phyloP scores from a whole-genome alignment of 2,113 vertebrate species.

The Bambusicola thoracicus region DNA sequence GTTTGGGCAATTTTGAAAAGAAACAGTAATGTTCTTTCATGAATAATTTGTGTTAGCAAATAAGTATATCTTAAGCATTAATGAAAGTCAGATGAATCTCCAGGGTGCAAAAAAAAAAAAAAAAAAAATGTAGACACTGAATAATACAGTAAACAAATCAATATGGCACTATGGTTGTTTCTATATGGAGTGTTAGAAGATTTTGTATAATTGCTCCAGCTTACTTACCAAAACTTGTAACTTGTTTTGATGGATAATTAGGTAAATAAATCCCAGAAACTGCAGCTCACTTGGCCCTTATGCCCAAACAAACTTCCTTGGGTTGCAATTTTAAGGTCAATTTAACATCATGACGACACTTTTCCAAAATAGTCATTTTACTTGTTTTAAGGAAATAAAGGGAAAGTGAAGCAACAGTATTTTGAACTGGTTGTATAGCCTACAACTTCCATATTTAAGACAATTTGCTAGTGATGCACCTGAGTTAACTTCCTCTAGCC shows the following conservation, averaged over 20 bases:
- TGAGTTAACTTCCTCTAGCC: constrained; percentile 38
- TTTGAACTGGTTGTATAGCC: not conserved
- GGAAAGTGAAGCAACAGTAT: not conserved
- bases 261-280: not conserved
- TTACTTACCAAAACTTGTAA: not conserved
- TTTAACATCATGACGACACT: not conserved
- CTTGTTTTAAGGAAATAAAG: not conserved
- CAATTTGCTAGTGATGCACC: constrained; percentile 19
- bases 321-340: not conserved
- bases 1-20: not conserved
- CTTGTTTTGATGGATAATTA: not conserved
- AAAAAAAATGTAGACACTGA: too few relatives aligned
- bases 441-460: constrained; percentile 36
- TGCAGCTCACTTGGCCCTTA: not conserved
- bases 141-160: not conserved
- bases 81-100: not conserved
- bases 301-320: not conserved
- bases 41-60: not conserved
- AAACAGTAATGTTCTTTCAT: not conserved
- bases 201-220: not conserved
- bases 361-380: not conserved
- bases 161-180: not conserved
- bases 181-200: not conserved
- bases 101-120: not conserved
- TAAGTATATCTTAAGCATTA: not conserved